These are phyloP conservation scores for Dryococelus australis DNA, from an alignment of 2,888 invertebrate genomes.

Conservation along the genomic window DNA sequence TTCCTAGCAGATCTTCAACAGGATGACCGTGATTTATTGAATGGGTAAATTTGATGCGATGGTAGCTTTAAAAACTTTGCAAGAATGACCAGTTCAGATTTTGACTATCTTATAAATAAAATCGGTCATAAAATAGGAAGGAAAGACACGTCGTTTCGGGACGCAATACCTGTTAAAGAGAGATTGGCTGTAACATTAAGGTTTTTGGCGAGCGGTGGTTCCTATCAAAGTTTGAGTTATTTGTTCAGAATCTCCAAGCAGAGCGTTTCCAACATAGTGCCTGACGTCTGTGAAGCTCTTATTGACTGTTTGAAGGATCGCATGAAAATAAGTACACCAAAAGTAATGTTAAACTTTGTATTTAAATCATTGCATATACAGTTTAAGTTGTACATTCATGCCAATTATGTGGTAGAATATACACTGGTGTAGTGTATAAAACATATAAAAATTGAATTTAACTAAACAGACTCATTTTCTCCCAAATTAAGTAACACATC, in stretches of 20 bases:
- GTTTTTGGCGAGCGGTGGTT: neutral
- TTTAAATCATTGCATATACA: neutral
- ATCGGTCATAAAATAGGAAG: neutral
- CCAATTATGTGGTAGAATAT: neutral
- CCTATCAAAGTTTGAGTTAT: neutral
- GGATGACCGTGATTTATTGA: neutral
- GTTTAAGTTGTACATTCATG: neutral
- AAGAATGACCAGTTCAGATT: neutral
- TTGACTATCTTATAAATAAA: neutral
- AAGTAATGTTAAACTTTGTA: neutral
- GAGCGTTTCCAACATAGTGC: neutral
- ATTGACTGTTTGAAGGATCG: neutral
- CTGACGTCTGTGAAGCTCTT: no score
- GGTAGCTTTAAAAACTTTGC: slow-evolving; percentile 6
- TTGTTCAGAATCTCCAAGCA: neutral
- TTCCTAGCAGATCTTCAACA: neutral
- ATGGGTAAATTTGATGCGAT: neutral
- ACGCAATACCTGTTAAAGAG: neutral
- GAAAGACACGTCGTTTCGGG: neutral
- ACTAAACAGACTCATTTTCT: neutral
- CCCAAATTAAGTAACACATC: neutral
- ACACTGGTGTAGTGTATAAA: neutral
- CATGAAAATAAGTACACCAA: neutral
- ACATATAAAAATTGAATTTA: neutral
- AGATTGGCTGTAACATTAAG: neutral